Conservation (phyloP, 2,888 invertebrate genomes). For the Lymantria dispar region DNA sequence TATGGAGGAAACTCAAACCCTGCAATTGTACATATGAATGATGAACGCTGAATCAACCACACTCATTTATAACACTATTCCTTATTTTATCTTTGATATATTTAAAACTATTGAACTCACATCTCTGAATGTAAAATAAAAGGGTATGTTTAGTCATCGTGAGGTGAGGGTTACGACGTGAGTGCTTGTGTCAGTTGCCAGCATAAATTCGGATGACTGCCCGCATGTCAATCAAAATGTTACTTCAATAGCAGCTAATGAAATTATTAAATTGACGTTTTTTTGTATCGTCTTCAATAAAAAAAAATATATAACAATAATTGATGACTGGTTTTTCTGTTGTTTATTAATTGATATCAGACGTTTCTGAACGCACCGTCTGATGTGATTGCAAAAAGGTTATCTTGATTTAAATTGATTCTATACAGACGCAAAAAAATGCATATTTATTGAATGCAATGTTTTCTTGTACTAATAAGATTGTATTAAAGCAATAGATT, state of each 20-base stretch:
- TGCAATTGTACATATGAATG: too few species aligned
- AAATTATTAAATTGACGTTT: slow-evolving; percentile 47
- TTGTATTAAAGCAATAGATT: background rate
- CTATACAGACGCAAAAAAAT: slow-evolving; percentile 14
- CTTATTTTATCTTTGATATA: background rate
- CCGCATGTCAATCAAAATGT: slow-evolving; percentile 49
- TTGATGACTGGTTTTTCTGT: slow-evolving; percentile 36
- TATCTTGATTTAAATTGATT: slow-evolving; percentile 6
- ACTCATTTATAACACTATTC: too few species aligned
- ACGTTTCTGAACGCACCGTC: slow-evolving; percentile 20
- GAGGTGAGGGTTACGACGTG: slow-evolving; percentile 40
- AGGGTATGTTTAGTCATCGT: slow-evolving; percentile 42
- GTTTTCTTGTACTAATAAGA: background rate
- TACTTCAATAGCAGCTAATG: slow-evolving; percentile 47
- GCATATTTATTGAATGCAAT: slow-evolving; percentile 3
- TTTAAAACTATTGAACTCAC: slow-evolving; percentile 2
- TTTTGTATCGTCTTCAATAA: slow-evolving; percentile 30
- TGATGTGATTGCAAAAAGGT: slow-evolving; percentile 11
- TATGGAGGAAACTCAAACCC: too few species aligned
- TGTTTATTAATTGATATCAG: slow-evolving; percentile 34
- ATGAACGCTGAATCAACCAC: too few species aligned
- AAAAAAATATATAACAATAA: slow-evolving; percentile 32
- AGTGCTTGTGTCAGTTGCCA: slow-evolving; percentile 50
- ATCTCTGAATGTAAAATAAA: slow-evolving; percentile 23
- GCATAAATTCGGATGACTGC: slow-evolving; percentile 67